These are phyloP conservation scores for Zaprionus gabonicus DNA, from an alignment of 1,140 invertebrate species.

Conservation along the genomic window DNA sequence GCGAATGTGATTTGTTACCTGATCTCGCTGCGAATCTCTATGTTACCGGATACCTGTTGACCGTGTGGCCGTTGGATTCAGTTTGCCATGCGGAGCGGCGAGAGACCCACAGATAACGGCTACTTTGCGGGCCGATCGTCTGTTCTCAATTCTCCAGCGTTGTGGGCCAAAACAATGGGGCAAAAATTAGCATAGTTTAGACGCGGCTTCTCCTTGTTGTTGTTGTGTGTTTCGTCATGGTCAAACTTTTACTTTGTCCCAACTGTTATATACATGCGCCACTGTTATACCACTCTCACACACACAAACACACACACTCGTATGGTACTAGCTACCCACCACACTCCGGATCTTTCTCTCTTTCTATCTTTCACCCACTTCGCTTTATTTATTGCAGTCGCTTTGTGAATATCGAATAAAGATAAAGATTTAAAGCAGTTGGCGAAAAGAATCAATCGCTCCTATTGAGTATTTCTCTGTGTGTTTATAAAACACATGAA, in stretches of 20 bases:
- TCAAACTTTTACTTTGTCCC: conserved; percentile 66
- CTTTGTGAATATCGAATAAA: neutral
- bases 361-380: conserved; percentile 12
- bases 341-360: neutral
- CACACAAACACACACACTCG: neutral
- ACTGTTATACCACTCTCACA: conserved; percentile 31
- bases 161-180: conserved; percentile 26
- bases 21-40: neutral
- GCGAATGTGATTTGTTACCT: neutral
- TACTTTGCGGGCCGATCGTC: conserved; percentile 16
- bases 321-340: neutral
- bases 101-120: conserved; percentile 41
- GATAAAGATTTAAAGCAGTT: neutral
- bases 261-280: conserved; percentile 41
- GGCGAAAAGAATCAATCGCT: neutral
- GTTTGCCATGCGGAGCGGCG: conserved; percentile 33
- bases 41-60: conserved; percentile 22
- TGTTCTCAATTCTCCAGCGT: conserved; percentile 46
- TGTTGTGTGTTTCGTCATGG: conserved; percentile 1
- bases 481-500: neutral
- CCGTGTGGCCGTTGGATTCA: conserved; percentile 30
- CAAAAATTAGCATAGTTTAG: conserved; percentile 60
- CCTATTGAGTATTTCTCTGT: neutral
- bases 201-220: conserved; percentile 11
- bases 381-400: neutral